phyloP scores from a whole-genome alignment of 1,140 invertebrate species.

The Ptiloglossa arizonensis region DNA sequence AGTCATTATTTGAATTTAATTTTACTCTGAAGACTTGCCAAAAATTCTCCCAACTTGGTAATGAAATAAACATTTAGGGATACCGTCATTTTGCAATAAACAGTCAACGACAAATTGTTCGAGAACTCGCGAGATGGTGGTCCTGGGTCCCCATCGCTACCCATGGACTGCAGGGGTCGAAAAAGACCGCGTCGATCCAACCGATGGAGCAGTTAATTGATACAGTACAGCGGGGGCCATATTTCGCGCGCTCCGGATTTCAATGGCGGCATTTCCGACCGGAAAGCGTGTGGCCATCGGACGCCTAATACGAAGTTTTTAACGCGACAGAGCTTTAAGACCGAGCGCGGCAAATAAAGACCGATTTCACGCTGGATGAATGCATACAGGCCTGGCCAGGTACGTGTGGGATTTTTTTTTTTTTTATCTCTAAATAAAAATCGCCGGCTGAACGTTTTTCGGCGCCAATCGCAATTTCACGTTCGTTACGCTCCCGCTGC shows the following conservation, averaged over 20 bases:
- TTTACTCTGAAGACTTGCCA: no score
- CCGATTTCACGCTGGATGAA: slow-evolving; percentile 35
- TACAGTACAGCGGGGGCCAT: slow-evolving; percentile 36
- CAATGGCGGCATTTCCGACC: slow-evolving; percentile 50
- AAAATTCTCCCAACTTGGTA: no score
- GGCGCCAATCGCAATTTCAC: slow-evolving; percentile 4
- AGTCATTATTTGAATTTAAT: no score
- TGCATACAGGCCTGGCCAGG: slow-evolving; percentile 1
- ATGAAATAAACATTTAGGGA: no score
- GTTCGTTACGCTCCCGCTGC: not conserved
- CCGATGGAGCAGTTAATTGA: slow-evolving; percentile 62
- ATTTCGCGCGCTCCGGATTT: slow-evolving; percentile 51
- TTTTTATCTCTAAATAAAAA: slow-evolving; percentile 38
- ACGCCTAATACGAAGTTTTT: slow-evolving; percentile 53
- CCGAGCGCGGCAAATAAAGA: slow-evolving; percentile 31
- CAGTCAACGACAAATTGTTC: not conserved
- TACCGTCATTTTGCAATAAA: no score
- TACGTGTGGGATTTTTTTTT: slow-evolving; percentile 1
- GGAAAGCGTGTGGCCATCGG: slow-evolving; percentile 27
- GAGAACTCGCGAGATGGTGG: not conserved
- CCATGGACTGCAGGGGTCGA: slow-evolving; percentile 8
- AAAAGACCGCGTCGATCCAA: slow-evolving; percentile 37
- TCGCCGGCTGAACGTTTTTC: not conserved
- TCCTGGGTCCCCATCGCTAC: slow-evolving; percentile 30
- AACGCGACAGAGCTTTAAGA: slow-evolving; percentile 50